A percentile compares a stretch with the other conserved stretches of the same genome.
These are phyloP conservation scores for Patella vulgata DNA, from an alignment of 1,140 invertebrate species.

Conservation along the genomic window DNA sequence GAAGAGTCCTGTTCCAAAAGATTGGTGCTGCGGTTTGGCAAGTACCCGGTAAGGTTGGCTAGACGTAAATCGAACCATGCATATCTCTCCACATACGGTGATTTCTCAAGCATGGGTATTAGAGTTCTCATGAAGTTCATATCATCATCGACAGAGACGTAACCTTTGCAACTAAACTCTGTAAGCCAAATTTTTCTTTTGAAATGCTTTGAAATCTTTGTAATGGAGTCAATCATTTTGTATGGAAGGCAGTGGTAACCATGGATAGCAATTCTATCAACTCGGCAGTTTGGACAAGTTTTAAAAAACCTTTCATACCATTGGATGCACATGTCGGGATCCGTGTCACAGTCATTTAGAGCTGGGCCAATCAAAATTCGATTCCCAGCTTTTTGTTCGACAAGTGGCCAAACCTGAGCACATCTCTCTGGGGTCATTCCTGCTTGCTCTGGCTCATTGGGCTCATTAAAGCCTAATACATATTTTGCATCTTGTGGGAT, in stretches of 20 bases:
- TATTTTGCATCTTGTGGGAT: slow-evolving; percentile 15
- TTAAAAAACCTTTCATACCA: slow-evolving; percentile 22
- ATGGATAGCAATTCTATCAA: slow-evolving; percentile 14
- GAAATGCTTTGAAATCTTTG: slow-evolving; percentile 8
- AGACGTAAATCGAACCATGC: no score
- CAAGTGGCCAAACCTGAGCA: slow-evolving; percentile 14
- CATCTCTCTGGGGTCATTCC: background rate
- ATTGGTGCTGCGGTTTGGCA: no score
- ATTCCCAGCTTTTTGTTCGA: no score
- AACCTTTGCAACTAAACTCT: slow-evolving; percentile 37
- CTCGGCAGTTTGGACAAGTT: slow-evolving; percentile 7
- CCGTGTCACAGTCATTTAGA: no score
- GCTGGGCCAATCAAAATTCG: no score
- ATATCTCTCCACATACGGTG: slow-evolving; percentile 21
- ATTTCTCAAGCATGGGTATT: slow-evolving; percentile 33
- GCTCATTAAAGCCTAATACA: slow-evolving; percentile 42
- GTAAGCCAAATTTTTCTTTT: slow-evolving; percentile 32
- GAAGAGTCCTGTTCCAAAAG: no score
- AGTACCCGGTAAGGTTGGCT: no score
- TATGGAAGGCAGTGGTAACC: slow-evolving; percentile 2
- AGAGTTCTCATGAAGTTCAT: slow-evolving; percentile 36
- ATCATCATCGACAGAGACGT: slow-evolving; percentile 19
- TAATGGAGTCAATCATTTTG: slow-evolving; percentile 13
- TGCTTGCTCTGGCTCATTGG: slow-evolving; percentile 25
- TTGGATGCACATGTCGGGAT: no score